phyloP scores from a whole-genome alignment of 2,113 vertebrate genomes.

The Bambusicola thoracicus region DNA sequence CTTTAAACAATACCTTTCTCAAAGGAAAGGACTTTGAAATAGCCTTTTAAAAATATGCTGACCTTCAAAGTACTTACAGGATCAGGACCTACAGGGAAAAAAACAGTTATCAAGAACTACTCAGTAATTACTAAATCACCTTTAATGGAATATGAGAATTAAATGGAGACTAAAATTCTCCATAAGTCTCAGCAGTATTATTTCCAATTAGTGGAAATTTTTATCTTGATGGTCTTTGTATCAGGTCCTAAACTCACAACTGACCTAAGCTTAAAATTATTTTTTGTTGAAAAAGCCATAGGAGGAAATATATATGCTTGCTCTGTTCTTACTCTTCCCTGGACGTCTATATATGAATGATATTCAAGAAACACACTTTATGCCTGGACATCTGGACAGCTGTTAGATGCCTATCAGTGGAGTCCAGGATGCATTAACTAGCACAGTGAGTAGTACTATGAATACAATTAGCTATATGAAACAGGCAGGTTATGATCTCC shows the following conservation, averaged over 20 bases:
- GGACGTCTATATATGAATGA: accelerated
- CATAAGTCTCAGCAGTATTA: background rate
- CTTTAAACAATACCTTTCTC: background rate
- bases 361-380: background rate
- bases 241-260: background rate
- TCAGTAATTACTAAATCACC: background rate
- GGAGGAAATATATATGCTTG: background rate
- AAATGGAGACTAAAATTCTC: slow-evolving; percentile 1
- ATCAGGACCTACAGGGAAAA: background rate
- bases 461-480: background rate
- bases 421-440: background rate
- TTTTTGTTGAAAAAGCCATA: background rate
- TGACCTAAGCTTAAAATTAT: background rate
- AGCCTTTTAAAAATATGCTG: background rate
- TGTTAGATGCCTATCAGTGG: background rate
- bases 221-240: background rate
- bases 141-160: slow-evolving; percentile 13
- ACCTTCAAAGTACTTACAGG: slow-evolving; percentile 2
- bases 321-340: background rate
- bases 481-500: background rate
- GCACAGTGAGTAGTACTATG: background rate
- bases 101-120: background rate
- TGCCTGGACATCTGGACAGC: background rate
- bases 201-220: background rate
- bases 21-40: background rate